These are phyloP conservation scores for Lomographa bimaculata DNA, from an alignment of 2,888 invertebrate genomes.

Conservation along the genomic window DNA sequence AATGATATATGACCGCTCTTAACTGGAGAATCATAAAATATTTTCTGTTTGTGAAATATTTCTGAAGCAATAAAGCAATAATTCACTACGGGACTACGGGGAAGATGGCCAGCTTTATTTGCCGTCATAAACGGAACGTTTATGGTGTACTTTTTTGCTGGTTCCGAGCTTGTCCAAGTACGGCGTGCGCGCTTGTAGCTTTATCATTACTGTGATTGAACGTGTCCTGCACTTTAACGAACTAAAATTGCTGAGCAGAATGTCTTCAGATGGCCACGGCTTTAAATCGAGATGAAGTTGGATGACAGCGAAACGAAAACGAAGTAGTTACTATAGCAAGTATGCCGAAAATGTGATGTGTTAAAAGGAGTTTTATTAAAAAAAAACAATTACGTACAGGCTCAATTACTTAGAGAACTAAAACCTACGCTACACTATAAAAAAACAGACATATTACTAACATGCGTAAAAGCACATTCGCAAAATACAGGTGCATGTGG, in stretches of 20 bases:
- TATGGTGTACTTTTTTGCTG: constrained; percentile 79
- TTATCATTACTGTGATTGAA: constrained; percentile 65
- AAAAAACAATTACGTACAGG: too few relatives aligned
- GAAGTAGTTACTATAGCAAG: too few relatives aligned
- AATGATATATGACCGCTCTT: constrained; percentile 81
- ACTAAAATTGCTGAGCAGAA: constrained; percentile 22
- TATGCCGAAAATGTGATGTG: too few relatives aligned
- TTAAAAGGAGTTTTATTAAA: too few relatives aligned
- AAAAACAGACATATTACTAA: too few relatives aligned
- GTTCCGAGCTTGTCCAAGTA: constrained; percentile 41
- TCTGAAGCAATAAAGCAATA: constrained; percentile 84
- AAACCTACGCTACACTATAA: too few relatives aligned
- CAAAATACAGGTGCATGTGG: too few relatives aligned
- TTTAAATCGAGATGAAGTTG: constrained; percentile 30
- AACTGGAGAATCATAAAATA: constrained; percentile 83
- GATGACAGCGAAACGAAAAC: too few relatives aligned
- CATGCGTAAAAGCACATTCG: too few relatives aligned
- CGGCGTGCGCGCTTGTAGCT: constrained; percentile 56
- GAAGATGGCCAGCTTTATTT: constrained; percentile 81
- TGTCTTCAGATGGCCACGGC: constrained; percentile 22
- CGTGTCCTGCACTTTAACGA: constrained; percentile 43
- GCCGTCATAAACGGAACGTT: constrained; percentile 81
- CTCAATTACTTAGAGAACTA: too few relatives aligned
- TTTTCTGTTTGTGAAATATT: constrained; percentile 84
- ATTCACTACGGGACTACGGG: constrained; percentile 82